phyloP scores from a whole-genome alignment of 2,113 vertebrate genomes.

The Clarias magur region DNA sequence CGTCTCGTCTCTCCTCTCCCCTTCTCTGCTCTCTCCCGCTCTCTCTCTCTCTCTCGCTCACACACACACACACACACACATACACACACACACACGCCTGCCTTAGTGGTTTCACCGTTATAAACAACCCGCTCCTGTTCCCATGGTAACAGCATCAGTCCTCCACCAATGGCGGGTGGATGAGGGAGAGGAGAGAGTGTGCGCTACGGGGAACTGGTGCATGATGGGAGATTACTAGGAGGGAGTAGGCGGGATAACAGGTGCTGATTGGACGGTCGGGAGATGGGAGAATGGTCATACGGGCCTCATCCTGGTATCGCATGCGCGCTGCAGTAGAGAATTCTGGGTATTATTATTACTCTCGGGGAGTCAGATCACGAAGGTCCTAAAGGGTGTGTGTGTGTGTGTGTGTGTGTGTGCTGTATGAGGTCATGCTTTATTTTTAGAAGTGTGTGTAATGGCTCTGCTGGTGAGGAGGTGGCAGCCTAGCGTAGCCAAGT shows the following conservation, averaged over 20 bases:
- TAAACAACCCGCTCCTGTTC: constrained; percentile 81
- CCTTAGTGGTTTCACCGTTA: constrained; percentile 61
- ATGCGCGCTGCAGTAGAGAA: constrained; percentile 50
- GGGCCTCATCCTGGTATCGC: constrained; percentile 54
- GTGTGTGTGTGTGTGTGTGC: constrained; percentile 64
- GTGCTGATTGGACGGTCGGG: not conserved
- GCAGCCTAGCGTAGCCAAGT: constrained; percentile 22
- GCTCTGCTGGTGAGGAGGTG: constrained; percentile 65
- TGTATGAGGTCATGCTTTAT: constrained; percentile 77
- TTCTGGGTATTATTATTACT: constrained; percentile 58
- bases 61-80: constrained; percentile 16
- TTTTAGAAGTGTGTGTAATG: constrained; percentile 77
- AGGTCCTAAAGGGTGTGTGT: constrained; percentile 42
- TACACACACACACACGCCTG: constrained; percentile 31
- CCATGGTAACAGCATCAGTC: constrained; percentile 73
- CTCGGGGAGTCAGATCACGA: constrained; percentile 50
- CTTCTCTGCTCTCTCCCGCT: constrained; percentile 13
- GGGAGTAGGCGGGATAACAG: not conserved
- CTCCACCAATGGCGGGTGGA: constrained; percentile 51
- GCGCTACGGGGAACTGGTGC: not conserved
- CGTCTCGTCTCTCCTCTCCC: not conserved
- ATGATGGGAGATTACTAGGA: not conserved
- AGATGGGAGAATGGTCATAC: not conserved
- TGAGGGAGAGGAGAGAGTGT: constrained; percentile 13
- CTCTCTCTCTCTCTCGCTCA: constrained; percentile 36